Conservation (phyloP, 2,797 vertebrate genomes). For the Sebastes minor region DNA sequence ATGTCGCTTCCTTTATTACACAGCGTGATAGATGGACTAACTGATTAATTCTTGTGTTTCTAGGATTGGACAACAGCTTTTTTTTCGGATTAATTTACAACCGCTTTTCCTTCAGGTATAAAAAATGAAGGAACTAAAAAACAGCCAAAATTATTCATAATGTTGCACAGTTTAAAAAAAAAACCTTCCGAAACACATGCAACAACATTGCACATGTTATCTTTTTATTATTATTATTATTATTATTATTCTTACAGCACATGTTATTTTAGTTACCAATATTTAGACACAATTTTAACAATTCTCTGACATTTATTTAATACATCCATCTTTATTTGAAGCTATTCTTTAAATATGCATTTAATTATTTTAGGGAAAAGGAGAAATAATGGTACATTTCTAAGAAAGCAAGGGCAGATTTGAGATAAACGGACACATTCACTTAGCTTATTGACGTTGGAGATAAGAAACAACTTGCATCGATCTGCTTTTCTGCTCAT, state of each 20-base stretch:
- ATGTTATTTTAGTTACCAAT: not conserved
- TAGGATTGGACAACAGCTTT: slow-evolving; percentile 91
- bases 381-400: not conserved
- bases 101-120: slow-evolving; percentile 80
- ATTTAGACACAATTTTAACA: not conserved
- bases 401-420: slow-evolving; percentile 22
- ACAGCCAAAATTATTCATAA: not conserved
- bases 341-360: not conserved
- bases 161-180: not conserved
- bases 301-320: not conserved
- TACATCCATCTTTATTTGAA: not conserved
- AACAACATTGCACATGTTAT: not conserved
- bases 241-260: not conserved
- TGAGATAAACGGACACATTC: not conserved
- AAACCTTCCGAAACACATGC: not conserved
- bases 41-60: slow-evolving; percentile 99
- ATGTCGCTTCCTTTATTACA: slow-evolving; percentile 98
- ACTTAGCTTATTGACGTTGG: slow-evolving; percentile 35
- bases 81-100: slow-evolving; percentile 88
- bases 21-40: slow-evolving; percentile 94
- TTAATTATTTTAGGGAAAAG: not conserved
- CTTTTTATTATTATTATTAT: not conserved
- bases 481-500: slow-evolving; percentile 29
- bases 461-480: slow-evolving; percentile 50
- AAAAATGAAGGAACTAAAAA: slow-evolving; percentile 57